A percentile compares a stretch with the other conserved stretches of the same genome.
Conservation (phyloP, 2,888 invertebrate genomes). For the Sarcophaga caerulescens region DNA sequence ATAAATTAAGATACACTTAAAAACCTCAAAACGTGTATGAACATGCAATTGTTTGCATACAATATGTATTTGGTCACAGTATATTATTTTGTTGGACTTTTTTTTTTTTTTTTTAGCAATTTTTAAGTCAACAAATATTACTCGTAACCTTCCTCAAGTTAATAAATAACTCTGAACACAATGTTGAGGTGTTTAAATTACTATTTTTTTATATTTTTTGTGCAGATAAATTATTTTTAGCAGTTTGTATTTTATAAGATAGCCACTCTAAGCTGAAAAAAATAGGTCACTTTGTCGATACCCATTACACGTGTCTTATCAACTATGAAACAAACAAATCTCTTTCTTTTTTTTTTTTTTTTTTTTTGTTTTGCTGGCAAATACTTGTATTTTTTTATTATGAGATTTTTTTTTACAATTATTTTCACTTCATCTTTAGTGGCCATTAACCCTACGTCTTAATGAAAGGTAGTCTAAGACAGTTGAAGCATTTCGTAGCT, state of each 20-base stretch:
- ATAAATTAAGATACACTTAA: conserved; percentile 9
- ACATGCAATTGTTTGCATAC: conserved; percentile 54
- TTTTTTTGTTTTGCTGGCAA: neutral
- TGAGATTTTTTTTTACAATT: neutral
- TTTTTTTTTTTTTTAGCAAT: neutral
- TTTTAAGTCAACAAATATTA: conserved; percentile 14
- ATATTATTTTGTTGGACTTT: conserved; percentile 4
- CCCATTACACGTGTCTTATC: conserved; percentile 63
- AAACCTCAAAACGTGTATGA: conserved; percentile 46
- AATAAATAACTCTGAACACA: conserved; percentile 1
- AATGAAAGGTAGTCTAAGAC: too few relatives aligned
- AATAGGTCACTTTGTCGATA: conserved; percentile 54
- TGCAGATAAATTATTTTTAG: conserved; percentile 12
- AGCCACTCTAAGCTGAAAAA: conserved; percentile 16
- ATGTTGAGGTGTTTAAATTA: neutral
- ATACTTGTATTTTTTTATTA: neutral
- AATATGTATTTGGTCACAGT: too few relatives aligned
- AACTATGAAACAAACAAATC: conserved; percentile 9
- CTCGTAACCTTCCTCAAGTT: conserved; percentile 52
- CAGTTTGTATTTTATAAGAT: conserved; percentile 14
- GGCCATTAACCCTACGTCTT: too few relatives aligned
- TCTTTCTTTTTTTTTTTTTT: neutral
- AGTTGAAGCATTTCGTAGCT: too few relatives aligned
- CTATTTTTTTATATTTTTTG: too few relatives aligned
- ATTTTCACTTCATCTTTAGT: too few relatives aligned